phyloP scores from a whole-genome alignment of 2,888 invertebrate species.

The Aelia acuminata region DNA sequence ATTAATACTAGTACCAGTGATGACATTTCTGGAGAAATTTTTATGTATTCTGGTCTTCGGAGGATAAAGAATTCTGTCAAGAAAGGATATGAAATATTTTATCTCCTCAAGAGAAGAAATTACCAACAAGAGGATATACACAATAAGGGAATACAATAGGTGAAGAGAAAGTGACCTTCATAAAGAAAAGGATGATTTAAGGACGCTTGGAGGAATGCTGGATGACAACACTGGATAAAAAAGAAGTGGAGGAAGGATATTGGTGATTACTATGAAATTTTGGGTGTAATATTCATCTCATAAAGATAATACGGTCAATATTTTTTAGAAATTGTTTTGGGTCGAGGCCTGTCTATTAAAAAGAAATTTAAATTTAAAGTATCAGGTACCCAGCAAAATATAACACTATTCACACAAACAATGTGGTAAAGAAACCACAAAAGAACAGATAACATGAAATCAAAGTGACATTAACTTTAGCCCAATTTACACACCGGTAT shows the following conservation, averaged over 20 bases:
- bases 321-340: no score
- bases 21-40: no score
- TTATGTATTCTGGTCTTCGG: neutral
- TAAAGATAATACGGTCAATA: neutral
- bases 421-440: no score
- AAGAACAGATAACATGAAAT: no score
- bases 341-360: no score
- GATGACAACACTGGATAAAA: neutral
- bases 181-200: neutral
- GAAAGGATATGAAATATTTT: neutral
- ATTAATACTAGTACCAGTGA: no score
- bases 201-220: neutral
- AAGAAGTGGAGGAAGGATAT: neutral
- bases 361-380: no score
- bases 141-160: neutral
- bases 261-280: neutral
- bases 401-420: no score
- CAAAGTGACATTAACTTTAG: no score
- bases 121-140: neutral
- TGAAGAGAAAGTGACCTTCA: neutral
- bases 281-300: neutral
- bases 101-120: neutral
- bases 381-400: no score
- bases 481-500: no score
- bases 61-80: neutral